These are phyloP conservation scores for Centropristis striata DNA, from an alignment of 2,113 vertebrate genomes.

Conservation along the genomic window DNA sequence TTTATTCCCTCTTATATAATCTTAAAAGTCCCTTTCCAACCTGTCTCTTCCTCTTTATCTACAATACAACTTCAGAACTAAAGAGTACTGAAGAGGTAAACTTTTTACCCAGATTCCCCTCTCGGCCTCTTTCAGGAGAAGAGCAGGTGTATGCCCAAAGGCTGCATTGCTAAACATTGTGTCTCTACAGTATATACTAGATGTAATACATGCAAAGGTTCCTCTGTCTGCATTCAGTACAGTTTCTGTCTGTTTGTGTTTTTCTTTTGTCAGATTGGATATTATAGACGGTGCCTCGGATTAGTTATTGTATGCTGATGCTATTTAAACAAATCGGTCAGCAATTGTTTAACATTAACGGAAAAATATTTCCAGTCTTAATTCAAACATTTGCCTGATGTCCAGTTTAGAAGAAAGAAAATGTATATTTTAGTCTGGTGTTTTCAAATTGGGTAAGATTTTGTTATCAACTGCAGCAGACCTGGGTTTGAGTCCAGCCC, in stretches of 20 bases:
- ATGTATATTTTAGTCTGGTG: too few species aligned
- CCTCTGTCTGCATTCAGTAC: neutral
- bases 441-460: too few species aligned
- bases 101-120: constrained; percentile 27
- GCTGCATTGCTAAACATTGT: constrained; percentile 12
- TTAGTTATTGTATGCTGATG: neutral
- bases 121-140: constrained; percentile 16
- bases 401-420: neutral
- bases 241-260: neutral
- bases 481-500: too few species aligned
- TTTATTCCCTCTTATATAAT: constrained; percentile 11
- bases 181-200: neutral
- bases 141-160: constrained; percentile 33
- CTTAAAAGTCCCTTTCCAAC: neutral
- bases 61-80: constrained; percentile 9
- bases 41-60: neutral
- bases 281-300: neutral
- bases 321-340: neutral
- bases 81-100: constrained; percentile 9
- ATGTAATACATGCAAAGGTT: neutral
- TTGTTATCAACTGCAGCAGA: too few species aligned
- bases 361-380: neutral
- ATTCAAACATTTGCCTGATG: neutral
- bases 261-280: neutral
- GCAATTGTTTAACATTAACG: neutral